A percentile compares a stretch with the other conserved stretches of the same genome.
Conservation (phyloP, 2,888 invertebrate species). For the Nephrotoma appendiculata region DNA sequence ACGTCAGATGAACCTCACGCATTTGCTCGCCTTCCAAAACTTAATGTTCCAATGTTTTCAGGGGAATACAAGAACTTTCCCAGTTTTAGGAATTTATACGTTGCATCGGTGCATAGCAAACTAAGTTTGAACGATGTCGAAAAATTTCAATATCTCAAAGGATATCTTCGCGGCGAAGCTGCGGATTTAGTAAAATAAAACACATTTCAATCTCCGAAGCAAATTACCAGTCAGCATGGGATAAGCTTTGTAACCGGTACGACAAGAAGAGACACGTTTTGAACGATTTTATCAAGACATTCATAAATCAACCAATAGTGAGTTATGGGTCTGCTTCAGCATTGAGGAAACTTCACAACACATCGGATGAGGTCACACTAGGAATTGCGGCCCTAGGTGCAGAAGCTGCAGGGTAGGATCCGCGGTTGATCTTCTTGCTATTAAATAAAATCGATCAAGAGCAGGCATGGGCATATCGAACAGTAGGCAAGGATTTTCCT, state of each 20-base stretch:
- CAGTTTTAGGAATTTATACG: no score
- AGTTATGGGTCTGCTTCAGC: background rate
- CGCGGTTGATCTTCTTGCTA: background rate
- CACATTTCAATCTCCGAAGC: no score
- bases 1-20: no score
- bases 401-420: background rate
- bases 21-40: no score
- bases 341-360: background rate
- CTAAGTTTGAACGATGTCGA: no score
- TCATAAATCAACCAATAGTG: background rate
- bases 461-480: background rate
- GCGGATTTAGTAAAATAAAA: no score
- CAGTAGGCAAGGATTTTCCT: background rate
- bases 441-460: background rate
- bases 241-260: background rate
- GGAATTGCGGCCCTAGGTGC: background rate
- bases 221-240: background rate
- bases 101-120: no score
- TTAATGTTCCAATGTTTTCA: background rate
- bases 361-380: background rate
- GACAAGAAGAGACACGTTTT: conserved; percentile 2
- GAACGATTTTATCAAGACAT: background rate
- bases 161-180: no score
- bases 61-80: no score
- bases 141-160: no score